Evolutionary conservation across 2,113 vertebrate species (phyloP), one percentile per base, ranked within the genome.

Genomic region (Pimephales promelas): DNA sequence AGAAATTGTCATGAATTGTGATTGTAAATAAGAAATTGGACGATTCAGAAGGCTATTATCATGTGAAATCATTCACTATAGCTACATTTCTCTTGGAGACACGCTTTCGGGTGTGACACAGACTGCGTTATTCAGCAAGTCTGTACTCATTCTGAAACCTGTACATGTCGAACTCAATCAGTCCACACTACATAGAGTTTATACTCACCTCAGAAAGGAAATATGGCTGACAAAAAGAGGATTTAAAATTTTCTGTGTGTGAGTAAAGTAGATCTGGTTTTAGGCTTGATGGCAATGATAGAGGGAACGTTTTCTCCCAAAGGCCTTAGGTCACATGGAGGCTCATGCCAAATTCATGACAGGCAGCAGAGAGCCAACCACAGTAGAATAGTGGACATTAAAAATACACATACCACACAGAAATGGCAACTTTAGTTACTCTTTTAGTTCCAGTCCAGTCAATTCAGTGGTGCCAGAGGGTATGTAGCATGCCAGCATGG

Each of bases 351-450:
- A 86, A 40, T 56, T 74, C 52, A 54, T 54, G 52, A 73, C 36
- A 70, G 72, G 72, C 91, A 90, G 89, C 89, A 86, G 87, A 85
- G 45, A 62, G 62, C 79, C 76, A 90, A 91, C 93, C 91, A 84
- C 92, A 92, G 86, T 52, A 78, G 84, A 89, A 91, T 86, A 89
- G 76, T 71, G 77, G 88, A 87, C 86, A 88, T 28, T 34, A 36
- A 76, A 75, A 70, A 70, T 64, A 86, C 86, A 81, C 64, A 52
- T 61, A 22, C 49, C 78, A 36, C 6, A 90, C 82, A 77, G 86
- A 87, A 75, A 90, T 91, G 86, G 89, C 87, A 88, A 70, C 78
- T 80, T 86, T 81, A 88, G 79, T 77, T 20, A 14, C 84, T 90
- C 87, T 91, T 90, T 91, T 88, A 91, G 88, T 86, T 88, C 84